Evolutionary conservation across 2,888 invertebrate species (phyloP), one percentile per base, ranked within the genome.

Genomic region (Muschampia staudingeri): DNA sequence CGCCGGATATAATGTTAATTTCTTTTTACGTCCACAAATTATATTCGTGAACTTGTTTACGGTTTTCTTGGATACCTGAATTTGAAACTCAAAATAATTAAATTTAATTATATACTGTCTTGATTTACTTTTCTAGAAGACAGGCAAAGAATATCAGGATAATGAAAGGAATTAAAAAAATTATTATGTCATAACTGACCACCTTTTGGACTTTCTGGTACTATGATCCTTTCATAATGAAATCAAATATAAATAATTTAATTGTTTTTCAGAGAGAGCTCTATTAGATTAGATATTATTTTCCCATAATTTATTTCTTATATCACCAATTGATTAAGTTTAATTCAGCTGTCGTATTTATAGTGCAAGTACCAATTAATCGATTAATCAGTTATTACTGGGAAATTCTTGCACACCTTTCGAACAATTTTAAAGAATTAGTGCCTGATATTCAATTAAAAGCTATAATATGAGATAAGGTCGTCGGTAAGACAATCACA

Each of bases 1-100:
- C 75, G 75, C 52, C 80, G 80, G 80, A 79, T 73, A 79, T 70
- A 78, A 73, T 67, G 79, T 73, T 79, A 73, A 73, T 79, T 73
- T 73, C 73, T 79, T 79, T 79, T 67, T 73, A 37, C 67, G 79
- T 14, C 44, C 12, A 73, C 79, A 79, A 79, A 79, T 79, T 34
- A 56, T 56, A 52, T 78, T 61, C n/a, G 71, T 61, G 9, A 42
- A n/a, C 52, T 34, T 72, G 42, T n/a, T 78, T 14, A 9, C 34
- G 12, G 61, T 61, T 56, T n/a, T 52, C 52, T 52, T 52, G 7
- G 52, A n/a, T n/a, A 44, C 8, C 40, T 44, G 44, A 44, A 4
- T 44, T 44, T 4, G 11, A 52, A 52, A 52, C 1, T n/a, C n/a
- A 52, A 25, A 25, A 25, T 25, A 25, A 0, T 25, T 25, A 25